Base-by-base conservation (phyloP, 2,797 vertebrate genomes). In the Megalops cyprinoides region DNA sequence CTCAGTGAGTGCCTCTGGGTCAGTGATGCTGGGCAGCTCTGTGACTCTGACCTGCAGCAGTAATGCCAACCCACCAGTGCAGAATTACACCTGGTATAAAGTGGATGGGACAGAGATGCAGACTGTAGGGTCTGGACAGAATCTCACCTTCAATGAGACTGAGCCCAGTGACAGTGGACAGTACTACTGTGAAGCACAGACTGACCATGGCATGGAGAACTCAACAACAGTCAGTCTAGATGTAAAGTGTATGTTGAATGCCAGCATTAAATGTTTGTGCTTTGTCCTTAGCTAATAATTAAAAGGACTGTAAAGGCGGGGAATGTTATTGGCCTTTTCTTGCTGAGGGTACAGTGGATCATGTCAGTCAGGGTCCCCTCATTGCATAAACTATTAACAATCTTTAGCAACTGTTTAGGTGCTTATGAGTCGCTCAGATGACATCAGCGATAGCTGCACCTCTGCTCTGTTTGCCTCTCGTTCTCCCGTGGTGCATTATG, bases 191-290 rank as follows among this genome's bases (percentile, higher is more conserved):
- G 79, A 90, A 76, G 90, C 90, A 67, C 39, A 49, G 42, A 92
- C 92, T 28, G 58, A 84, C 81, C 88, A 92, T 4, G 91, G 92
- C 58, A 55, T 81, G 5, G 81, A 85, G 23, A 0, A 28, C 82
- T 91, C 91, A 0, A 67, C 86, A 18, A 65, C 79, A 0, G 31
- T 76, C 0, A 82, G 9, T 15, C 37, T 90, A 7, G 74, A 91
- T 15, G 87, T 92, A 69, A 86, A 79, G 77, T 93, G 92, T 93
- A 78, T 89, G 90, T 81, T 5, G n/a, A n/a, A n/a, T n/a, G n/a
- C n/a, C 56, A 23, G 18, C 20, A 25, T 51, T 37, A 34, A 37
- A 20, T n/a, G 37, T 20, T 51, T 4, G 18, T 90, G 55, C 80
- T 58, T 42, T 87, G n/a, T n/a, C n/a, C n/a, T n/a, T n/a, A n/a